phyloP scores from a whole-genome alignment of 2,113 vertebrate genomes.

The Pluvialis apricaria region DNA sequence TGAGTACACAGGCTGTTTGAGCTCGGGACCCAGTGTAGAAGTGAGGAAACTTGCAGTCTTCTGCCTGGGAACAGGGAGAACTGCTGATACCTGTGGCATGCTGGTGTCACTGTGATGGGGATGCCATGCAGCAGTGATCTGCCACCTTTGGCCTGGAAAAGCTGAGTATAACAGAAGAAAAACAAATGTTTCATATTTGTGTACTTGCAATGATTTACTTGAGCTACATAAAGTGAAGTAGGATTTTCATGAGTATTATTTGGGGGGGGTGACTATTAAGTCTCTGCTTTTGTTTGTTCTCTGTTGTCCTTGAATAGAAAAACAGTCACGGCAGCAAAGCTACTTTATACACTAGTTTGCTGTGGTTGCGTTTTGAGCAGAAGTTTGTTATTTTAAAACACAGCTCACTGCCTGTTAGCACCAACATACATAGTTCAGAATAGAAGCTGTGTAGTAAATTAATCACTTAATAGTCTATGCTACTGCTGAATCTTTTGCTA shows the following conservation, averaged over 20 bases:
- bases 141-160: background rate
- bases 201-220: background rate
- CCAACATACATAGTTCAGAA: background rate
- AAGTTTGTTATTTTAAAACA: background rate
- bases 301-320: background rate
- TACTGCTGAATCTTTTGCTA: background rate
- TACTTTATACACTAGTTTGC: background rate
- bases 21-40: background rate
- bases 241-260: background rate
- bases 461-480: background rate
- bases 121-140: background rate
- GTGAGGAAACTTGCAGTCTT: background rate
- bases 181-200: background rate
- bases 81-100: background rate
- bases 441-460: background rate
- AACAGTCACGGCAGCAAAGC: background rate
- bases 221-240: background rate
- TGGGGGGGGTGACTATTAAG: background rate
- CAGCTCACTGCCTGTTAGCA: background rate
- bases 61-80: background rate
- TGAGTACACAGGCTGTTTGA: background rate
- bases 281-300: background rate
- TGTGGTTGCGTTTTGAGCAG: background rate
- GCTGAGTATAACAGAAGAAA: background rate
- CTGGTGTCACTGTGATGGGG: background rate